Evolutionary conservation across 2,797 vertebrate species (phyloP), one percentile per base, ranked within the genome.

Genomic region (Acanthurus lineatus): DNA sequence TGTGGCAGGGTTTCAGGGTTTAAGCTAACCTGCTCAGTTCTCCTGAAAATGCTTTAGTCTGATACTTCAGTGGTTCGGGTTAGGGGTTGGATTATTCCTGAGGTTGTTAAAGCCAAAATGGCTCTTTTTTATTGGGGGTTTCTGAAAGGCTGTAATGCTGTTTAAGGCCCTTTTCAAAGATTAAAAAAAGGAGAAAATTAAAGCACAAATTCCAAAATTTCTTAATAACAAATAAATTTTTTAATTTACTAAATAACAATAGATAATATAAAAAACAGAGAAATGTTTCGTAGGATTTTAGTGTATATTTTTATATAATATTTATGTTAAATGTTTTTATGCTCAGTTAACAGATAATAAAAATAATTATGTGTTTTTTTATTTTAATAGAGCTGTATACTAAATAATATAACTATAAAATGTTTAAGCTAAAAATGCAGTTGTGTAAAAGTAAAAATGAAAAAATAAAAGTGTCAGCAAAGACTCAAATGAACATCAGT

Each of bases 1-100:
- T 62, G 71, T 19, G 64, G 58, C 57, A 40, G 42, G 3, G 54
- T 75, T 28, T 49, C 32, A 47, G 62, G 60, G 51, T 66, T 47
- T 57, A 1, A 38, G 4, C 53, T 76, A 9, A 44, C 56, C 45
- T 49, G 3, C 58, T 12, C 19, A 32, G 9, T 3, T 11, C 10
- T 42, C 25, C 6, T 20, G 53, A n/a, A 19, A 66, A 61, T 19
- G 54, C 51, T 64, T 28, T 7, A 74, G 28, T 47, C 3, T 10
- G n/a, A 1, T 8, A 20, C 42, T 57, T 51, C 17, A 32, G 15
- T 5, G 40, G 19, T 20, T 57, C 10, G 32, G 11, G 10, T 9
- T 28, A 44, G 14, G 14, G 9, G 10, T 2, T 68, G 47, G 9
- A 53, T 4, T 4, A 61, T 9, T 1, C 40, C 28, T 9, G 5